Conservation (phyloP, 53 echinoderm and acorn worm species). For the Crossaster papposus region DNA sequence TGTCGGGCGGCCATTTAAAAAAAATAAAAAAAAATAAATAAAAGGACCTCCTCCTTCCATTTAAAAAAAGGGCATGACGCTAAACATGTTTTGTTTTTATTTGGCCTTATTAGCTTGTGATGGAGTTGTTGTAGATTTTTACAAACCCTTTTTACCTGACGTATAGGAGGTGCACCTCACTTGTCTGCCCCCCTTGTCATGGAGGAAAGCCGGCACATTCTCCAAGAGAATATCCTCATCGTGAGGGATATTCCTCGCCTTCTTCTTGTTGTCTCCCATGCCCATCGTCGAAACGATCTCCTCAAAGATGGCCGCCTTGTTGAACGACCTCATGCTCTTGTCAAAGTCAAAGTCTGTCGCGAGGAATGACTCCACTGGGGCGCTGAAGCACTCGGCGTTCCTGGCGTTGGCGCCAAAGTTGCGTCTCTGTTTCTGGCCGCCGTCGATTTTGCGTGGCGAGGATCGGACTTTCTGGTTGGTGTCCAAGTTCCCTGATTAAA, state of each 20-base stretch:
- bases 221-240: slow-evolving; percentile 81
- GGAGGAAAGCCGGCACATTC: slow-evolving; percentile 30
- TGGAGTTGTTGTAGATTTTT: too few species aligned
- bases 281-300: slow-evolving; percentile 46
- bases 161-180: slow-evolving; percentile 45
- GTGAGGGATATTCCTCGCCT: slow-evolving; percentile 69
- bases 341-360: slow-evolving; percentile 95
- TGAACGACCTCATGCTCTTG: slow-evolving; percentile 85
- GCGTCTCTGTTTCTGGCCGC: slow-evolving; percentile 60
- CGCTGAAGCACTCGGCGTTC: slow-evolving; percentile 90
- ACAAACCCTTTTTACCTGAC: slow-evolving; percentile 15
- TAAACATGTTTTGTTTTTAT: too few species aligned
- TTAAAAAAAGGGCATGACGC: too few species aligned
- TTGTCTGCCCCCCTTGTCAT: slow-evolving; percentile 45
- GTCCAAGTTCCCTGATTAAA: slow-evolving; percentile 42
- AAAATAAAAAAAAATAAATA: too few species aligned
- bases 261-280: slow-evolving; percentile 62
- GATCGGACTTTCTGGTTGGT: slow-evolving; percentile 63
- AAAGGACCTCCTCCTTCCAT: too few species aligned
- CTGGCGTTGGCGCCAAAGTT: slow-evolving; percentile 64
- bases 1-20: too few species aligned
- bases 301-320: slow-evolving; percentile 88
- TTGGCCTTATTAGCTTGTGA: too few species aligned
- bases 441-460: slow-evolving; percentile 82
- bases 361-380: slow-evolving; percentile 79